Percentiles rank a stretch among this genome's conserved stretches.
Evolutionary conservation across 2,888 invertebrate genomes (phyloP).

Genomic region (Lasius platythorax): DNA sequence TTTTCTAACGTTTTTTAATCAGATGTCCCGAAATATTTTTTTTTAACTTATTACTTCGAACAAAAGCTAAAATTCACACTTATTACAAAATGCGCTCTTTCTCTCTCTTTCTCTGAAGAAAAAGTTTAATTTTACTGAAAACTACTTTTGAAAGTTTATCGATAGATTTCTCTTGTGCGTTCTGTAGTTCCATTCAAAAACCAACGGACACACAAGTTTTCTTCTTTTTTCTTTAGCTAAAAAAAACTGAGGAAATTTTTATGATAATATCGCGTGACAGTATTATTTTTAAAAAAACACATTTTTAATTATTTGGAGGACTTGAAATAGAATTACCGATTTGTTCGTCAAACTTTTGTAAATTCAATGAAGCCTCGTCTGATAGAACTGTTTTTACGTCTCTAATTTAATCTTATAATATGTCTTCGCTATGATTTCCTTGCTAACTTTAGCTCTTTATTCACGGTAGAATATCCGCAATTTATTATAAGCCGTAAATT

Average conservation of each 20-base stretch:
- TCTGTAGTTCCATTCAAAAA: not conserved
- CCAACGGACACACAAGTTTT: not conserved
- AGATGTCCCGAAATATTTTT: not conserved
- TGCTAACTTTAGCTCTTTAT: slow-evolving; percentile 11
- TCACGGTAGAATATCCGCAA: not conserved
- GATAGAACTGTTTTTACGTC: not conserved
- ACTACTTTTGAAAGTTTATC: slow-evolving; percentile 34
- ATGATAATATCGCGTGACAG: slow-evolving; percentile 11
- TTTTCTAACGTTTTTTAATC: not conserved
- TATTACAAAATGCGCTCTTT: not conserved
- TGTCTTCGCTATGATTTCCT: not conserved
- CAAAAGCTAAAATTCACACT: not conserved
- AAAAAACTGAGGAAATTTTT: not conserved
- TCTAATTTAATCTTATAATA: not conserved
- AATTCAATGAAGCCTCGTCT: not conserved
- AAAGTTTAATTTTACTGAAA: slow-evolving; percentile 34
- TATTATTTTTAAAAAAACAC: not conserved
- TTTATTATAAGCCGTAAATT: slow-evolving; percentile 18
- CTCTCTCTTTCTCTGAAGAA: not conserved
- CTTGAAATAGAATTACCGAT: slow-evolving; percentile 11
- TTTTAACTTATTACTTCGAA: slow-evolving; percentile 10
- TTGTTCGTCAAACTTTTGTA: slow-evolving; percentile 10
- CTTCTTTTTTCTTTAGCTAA: slow-evolving; percentile 1
- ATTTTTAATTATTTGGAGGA: slow-evolving; percentile 21
- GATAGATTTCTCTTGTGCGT: slow-evolving; percentile 22